Conservation (phyloP, 2,113 vertebrate genomes). For the Zootoca vivipara region DNA sequence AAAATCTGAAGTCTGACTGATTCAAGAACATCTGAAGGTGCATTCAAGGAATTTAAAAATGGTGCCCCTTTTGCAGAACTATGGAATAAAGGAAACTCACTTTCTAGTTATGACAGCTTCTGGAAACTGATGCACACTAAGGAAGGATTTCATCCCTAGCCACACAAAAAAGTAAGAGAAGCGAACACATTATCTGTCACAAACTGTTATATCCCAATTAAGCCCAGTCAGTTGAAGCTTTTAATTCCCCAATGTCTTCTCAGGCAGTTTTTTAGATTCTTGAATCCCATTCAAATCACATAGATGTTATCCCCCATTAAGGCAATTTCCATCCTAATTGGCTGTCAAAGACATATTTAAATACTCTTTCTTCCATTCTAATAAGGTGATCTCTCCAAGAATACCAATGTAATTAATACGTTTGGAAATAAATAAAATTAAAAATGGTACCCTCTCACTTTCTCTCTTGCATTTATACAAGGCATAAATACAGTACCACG, state of each 20-base stretch:
- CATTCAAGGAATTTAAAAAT: no score
- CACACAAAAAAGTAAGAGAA: no score
- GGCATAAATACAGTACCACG: no score
- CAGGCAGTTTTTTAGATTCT: background rate
- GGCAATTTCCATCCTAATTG: background rate
- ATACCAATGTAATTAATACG: background rate
- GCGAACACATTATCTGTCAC: background rate
- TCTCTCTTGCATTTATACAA: background rate
- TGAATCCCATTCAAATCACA: background rate
- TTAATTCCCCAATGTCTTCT: background rate
- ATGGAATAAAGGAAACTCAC: no score
- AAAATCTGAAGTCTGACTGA: no score
- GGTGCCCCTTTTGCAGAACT: no score
- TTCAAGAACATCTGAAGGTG: no score
- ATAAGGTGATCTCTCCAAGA: background rate
- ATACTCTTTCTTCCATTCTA: background rate
- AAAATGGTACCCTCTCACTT: background rate
- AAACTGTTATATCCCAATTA: background rate
- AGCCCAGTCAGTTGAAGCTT: background rate
- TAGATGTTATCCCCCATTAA: background rate
- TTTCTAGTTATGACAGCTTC: background rate
- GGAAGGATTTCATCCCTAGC: no score
- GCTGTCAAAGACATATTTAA: background rate
- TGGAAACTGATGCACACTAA: background rate
- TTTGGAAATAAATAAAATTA: background rate